Conservation (phyloP, 2,888 invertebrate genomes). For the Diaphora mendica region DNA sequence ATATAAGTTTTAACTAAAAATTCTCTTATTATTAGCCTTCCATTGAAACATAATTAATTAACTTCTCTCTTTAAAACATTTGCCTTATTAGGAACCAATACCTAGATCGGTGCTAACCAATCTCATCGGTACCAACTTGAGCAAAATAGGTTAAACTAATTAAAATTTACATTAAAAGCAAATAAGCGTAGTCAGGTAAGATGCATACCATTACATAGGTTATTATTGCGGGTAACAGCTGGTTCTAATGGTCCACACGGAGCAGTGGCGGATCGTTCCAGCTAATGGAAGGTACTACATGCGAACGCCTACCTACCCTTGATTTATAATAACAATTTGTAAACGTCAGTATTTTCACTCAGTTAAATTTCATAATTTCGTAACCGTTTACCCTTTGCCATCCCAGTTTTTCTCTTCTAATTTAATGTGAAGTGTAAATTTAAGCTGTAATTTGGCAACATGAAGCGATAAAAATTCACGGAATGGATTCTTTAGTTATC, state of each 20-base stretch:
- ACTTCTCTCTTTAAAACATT: not conserved
- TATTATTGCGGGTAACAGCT: conserved; percentile 57
- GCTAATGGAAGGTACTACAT: conserved; percentile 47
- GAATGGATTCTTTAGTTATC: conserved; percentile 23
- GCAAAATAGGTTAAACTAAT: conserved; percentile 25
- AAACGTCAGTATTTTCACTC: conserved; percentile 32
- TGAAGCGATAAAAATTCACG: conserved; percentile 12
- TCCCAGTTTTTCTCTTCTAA: conserved; percentile 15
- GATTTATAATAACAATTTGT: conserved; percentile 55
- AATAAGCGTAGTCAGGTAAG: conserved; percentile 38
- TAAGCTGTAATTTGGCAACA: conserved; percentile 12
- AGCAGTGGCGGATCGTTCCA: conserved; percentile 43
- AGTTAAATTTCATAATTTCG: conserved; percentile 36
- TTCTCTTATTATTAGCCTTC: no score
- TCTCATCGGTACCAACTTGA: conserved; percentile 15
- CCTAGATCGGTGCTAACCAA: not conserved
- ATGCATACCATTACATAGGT: conserved; percentile 50
- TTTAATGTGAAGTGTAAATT: conserved; percentile 14
- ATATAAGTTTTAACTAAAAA: no score
- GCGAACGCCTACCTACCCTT: conserved; percentile 41
- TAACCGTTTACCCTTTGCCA: conserved; percentile 11
- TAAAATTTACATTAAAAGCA: conserved; percentile 30
- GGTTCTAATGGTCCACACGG: conserved; percentile 51
- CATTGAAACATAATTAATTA: no score
- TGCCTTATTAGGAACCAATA: not conserved